Base-by-base conservation (phyloP, 2,113 vertebrate species). In the Datnioides undecimradiatus region DNA sequence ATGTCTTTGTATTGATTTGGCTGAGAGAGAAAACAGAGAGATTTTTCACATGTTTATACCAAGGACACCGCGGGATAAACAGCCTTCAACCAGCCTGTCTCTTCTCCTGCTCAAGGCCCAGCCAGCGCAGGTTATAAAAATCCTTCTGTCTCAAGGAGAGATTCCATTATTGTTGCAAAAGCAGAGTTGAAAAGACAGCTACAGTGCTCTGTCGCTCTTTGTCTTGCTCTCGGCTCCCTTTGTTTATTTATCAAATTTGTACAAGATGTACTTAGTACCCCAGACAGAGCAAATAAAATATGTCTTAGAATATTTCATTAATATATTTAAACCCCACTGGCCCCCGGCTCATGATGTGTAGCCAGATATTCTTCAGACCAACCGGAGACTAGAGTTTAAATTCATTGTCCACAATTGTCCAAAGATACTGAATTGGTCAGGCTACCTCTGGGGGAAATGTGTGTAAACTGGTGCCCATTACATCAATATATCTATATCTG, bases 31-130 rank as follows among this genome's bases (percentile, higher is more conserved):
- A 91, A 92, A 88, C 69, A 83, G 76, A 88, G 71, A 93, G 85
- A 90, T 91, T 91, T 94, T 92, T 93, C 92, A 93, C 91, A 93
- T 93, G 90, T 93, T 91, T 93, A 94, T 92, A 93, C 88, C 93
- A 93, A 93, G 92, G 93, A 86, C 90, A 76, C 77, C 51, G 16
- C 40, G 51, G 90, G 75, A 93, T 93, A 93, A 94, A 93, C 90
- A 93, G 90, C 92, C 90, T 92, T 93, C 87, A 87, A 84, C 90
- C 85, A 90, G 87, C 82, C 88, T 71, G 87, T 90, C 91, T 93
- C 80, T 90, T 88, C 88, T 87, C 33, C 89, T 23, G 85, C 90
- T 94, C 91, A 90, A 93, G 91, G 92, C 91, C 88, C 80, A 79
- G 82, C 87, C 91, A 83, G 86, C 48, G 31, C 85, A 89, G 90